Percentiles rank a stretch among this genome's conserved stretches.
Conservation (phyloP, 2,888 invertebrate genomes). For the Ypsolopha sequella region DNA sequence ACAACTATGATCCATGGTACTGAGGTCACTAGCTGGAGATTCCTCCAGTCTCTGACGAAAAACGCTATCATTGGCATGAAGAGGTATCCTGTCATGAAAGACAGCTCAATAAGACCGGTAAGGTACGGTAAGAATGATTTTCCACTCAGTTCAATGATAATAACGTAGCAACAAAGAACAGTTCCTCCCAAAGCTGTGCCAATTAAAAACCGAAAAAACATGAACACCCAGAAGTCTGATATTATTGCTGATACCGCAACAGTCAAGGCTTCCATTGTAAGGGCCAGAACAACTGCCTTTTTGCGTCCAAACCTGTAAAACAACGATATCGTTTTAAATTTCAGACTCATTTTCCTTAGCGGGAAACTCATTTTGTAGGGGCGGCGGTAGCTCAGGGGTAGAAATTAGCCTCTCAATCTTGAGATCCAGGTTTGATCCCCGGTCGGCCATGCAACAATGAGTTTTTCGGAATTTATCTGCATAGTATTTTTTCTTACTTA, state of each 20-base stretch:
- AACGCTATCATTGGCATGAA: constrained; percentile 71
- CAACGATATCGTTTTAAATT: too few species aligned
- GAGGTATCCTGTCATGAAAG: constrained; percentile 68
- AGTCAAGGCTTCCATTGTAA: constrained; percentile 67
- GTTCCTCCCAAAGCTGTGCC: constrained; percentile 74
- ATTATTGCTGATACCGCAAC: constrained; percentile 64
- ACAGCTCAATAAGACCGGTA: constrained; percentile 65
- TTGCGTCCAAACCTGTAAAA: constrained; percentile 74
- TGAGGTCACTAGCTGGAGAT: constrained; percentile 69
- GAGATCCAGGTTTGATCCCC: too few species aligned
- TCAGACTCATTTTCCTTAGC: too few species aligned
- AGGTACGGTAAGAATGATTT: constrained; percentile 65
- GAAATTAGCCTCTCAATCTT: too few species aligned
- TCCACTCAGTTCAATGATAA: constrained; percentile 74
- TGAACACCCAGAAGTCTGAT: constrained; percentile 71
- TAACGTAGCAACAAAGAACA: constrained; percentile 75
- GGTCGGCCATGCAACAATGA: too few species aligned
- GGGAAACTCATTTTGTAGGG: too few species aligned
- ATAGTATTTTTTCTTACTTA: too few species aligned
- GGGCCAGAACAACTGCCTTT: constrained; percentile 69
- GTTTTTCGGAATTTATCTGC: too few species aligned
- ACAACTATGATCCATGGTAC: constrained; percentile 64
- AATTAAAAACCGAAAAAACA: constrained; percentile 69
- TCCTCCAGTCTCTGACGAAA: constrained; percentile 71
- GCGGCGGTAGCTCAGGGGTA: too few species aligned